phyloP scores from a whole-genome alignment of 1,140 invertebrate genomes.

The Pentalonia nigronervosa region DNA sequence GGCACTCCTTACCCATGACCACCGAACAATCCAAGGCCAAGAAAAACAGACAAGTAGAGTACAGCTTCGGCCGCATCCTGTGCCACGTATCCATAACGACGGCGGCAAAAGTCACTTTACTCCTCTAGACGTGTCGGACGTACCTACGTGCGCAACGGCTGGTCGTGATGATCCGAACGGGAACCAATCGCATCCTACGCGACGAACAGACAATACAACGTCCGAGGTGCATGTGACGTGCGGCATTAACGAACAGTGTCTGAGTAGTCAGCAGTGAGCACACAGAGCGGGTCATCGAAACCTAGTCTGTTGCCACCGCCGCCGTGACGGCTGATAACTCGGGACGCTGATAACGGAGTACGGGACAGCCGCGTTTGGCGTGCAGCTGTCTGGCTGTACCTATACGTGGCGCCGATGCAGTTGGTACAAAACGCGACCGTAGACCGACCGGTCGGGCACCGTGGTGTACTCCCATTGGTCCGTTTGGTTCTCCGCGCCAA shows the following conservation, averaged over 20 bases:
- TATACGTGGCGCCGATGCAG: no score
- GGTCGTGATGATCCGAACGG: background rate
- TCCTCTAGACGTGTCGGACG: background rate
- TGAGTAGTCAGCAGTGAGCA: background rate
- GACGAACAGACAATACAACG: background rate
- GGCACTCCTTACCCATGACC: background rate
- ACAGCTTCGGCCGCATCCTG: constrained; percentile 28
- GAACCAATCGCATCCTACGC: constrained; percentile 30
- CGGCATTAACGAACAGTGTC: background rate
- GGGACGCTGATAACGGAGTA: background rate
- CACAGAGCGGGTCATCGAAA: background rate
- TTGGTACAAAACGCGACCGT: background rate
- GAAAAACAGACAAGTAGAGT: constrained; percentile 48
- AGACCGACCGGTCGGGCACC: background rate
- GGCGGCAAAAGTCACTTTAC: background rate
- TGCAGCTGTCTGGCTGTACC: background rate
- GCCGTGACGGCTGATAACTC: background rate
- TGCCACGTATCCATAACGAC: constrained; percentile 33
- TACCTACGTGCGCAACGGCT: background rate
- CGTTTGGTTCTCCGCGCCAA: background rate
- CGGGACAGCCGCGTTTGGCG: background rate
- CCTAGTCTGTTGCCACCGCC: background rate
- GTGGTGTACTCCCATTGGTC: constrained; percentile 51
- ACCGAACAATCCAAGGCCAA: constrained; percentile 42
- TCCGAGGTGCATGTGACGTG: background rate